phyloP scores from a whole-genome alignment of 2,113 vertebrate genomes.

The Ptychochromis oligacanthus region DNA sequence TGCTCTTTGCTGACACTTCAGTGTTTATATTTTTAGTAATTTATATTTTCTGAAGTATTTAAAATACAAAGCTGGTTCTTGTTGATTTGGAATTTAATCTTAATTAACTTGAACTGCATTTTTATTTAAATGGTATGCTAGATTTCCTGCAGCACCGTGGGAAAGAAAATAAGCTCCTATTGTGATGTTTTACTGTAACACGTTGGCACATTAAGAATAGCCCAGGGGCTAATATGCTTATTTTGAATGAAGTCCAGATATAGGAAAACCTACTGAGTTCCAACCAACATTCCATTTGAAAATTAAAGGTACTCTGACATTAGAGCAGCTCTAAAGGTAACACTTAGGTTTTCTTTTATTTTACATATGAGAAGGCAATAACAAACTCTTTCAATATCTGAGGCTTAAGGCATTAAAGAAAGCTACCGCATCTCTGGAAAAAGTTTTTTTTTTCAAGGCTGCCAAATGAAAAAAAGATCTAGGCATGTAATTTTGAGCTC shows the following conservation, averaged over 20 bases:
- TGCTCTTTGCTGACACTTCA: neutral
- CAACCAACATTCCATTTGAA: constrained; percentile 5
- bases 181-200: constrained; percentile 58
- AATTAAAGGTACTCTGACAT: neutral
- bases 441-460: constrained; percentile 27
- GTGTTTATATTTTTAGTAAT: neutral
- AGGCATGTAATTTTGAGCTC: constrained; percentile 68
- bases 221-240: constrained; percentile 5
- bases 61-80: neutral
- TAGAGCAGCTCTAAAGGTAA: neutral
- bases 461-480: constrained; percentile 30
- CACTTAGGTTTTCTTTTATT: neutral
- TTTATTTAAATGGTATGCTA: constrained; percentile 31
- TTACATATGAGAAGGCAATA: neutral
- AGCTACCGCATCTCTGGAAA: constrained; percentile 18
- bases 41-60: neutral
- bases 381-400: constrained; percentile 11
- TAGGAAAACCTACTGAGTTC: constrained; percentile 6
- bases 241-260: constrained; percentile 53
- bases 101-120: constrained; percentile 36
- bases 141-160: constrained; percentile 58
- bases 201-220: constrained; percentile 54
- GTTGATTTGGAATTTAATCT: constrained; percentile 34
- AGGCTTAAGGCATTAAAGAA: constrained; percentile 1
- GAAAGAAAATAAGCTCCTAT: constrained; percentile 65